Evolutionary conservation across 2,113 vertebrate genomes (phyloP).

Genomic region (Carollia perspicillata): DNA sequence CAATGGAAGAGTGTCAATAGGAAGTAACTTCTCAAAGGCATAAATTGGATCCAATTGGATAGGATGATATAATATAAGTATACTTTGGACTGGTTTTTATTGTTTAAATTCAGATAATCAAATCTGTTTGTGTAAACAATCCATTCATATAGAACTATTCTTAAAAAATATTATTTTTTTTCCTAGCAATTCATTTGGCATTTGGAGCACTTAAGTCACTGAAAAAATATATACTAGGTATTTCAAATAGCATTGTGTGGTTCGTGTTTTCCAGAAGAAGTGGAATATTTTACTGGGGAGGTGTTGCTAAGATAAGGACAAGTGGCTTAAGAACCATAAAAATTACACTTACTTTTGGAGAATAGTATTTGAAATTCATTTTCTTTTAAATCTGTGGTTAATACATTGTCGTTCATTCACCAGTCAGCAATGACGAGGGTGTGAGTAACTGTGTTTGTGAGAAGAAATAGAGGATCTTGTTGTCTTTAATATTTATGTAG

Average conservation of each 20-base stretch:
- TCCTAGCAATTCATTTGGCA: constrained; percentile 4
- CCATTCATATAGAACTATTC: constrained; percentile 3
- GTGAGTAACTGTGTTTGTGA: background rate
- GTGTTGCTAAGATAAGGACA: background rate
- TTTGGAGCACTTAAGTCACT: background rate
- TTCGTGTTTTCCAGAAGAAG: background rate
- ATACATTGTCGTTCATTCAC: background rate
- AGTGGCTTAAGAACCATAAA: background rate
- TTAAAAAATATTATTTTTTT: constrained; percentile 30
- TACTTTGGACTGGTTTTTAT: constrained; percentile 14
- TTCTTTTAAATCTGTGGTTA: background rate
- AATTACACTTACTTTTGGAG: background rate
- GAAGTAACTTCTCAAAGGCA: background rate
- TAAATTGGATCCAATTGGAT: background rate
- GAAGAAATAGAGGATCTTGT: background rate
- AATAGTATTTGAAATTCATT: background rate
- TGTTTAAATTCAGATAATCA: constrained; percentile 21
- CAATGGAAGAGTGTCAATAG: constrained; percentile 9
- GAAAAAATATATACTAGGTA: background rate
- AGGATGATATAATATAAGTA: background rate
- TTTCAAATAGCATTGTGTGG: background rate
- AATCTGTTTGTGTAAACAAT: constrained; percentile 25
- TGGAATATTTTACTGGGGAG: background rate
- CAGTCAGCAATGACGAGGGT: background rate
- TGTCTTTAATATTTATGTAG: background rate